Percentiles rank a stretch among this genome's conserved stretches.
phyloP scores from a whole-genome alignment of 2,797 vertebrate genomes.

The Eospalax fontanierii region DNA sequence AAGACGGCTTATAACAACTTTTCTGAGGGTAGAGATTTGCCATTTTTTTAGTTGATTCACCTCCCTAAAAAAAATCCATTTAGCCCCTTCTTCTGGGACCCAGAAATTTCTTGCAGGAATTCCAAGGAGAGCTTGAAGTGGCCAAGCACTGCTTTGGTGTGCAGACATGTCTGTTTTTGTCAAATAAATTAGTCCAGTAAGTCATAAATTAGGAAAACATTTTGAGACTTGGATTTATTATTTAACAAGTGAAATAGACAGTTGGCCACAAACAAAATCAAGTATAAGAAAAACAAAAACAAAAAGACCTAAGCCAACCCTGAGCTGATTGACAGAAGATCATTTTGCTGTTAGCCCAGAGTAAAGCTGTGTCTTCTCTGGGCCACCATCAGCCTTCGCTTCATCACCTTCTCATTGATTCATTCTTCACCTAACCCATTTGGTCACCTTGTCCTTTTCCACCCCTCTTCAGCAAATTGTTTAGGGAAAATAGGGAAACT shows the following conservation, averaged over 20 bases:
- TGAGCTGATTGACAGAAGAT: neutral
- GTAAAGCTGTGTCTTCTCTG: neutral
- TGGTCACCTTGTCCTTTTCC: neutral
- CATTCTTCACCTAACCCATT: neutral
- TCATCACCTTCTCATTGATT: neutral
- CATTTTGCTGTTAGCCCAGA: neutral
- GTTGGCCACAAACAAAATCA: slow-evolving; percentile 44
- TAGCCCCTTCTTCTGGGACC: neutral
- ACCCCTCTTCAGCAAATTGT: too few relatives aligned
- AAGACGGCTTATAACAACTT: neutral
- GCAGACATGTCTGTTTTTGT: slow-evolving; percentile 71
- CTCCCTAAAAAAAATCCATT: slow-evolving; percentile 30
- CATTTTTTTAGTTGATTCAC: slow-evolving; percentile 37
- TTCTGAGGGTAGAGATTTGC: neutral
- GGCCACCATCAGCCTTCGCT: neutral
- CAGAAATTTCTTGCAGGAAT: slow-evolving; percentile 61
- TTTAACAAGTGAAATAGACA: slow-evolving; percentile 71
- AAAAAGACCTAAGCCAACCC: neutral
- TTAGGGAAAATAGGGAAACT: neutral
- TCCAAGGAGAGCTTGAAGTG: slow-evolving; percentile 57
- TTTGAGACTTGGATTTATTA: slow-evolving; percentile 72
- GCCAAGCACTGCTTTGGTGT: slow-evolving; percentile 61
- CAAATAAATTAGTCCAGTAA: slow-evolving; percentile 65
- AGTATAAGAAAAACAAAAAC: slow-evolving; percentile 31
- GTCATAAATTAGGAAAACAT: slow-evolving; percentile 74